Evolutionary conservation across 53 echinoderm and acorn worm genomes (phyloP).

Genomic region (Henricia sp.): DNA sequence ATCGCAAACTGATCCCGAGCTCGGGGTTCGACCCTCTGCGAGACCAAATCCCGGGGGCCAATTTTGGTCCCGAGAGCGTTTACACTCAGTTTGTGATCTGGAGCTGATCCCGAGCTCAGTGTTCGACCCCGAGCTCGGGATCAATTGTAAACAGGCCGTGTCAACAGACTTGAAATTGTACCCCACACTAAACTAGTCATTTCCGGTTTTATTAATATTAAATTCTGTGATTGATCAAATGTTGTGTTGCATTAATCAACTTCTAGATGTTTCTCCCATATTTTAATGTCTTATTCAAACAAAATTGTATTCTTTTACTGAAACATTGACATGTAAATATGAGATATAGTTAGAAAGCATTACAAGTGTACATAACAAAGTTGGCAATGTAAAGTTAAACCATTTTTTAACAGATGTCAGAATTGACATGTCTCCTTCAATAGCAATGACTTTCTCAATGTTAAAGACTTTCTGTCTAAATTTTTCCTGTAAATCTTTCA

Average conservation of each 20-base stretch:
- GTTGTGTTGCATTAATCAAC: slow-evolving; percentile 31
- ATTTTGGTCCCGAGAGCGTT: no score
- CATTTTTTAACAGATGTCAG: slow-evolving; percentile 15
- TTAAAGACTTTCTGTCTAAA: neutral
- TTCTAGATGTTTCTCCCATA: neutral
- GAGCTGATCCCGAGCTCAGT: no score
- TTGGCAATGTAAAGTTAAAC: slow-evolving; percentile 38
- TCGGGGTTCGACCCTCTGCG: no score
- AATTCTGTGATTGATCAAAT: slow-evolving; percentile 1
- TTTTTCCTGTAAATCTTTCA: slow-evolving; percentile 45
- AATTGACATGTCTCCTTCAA: slow-evolving; percentile 21
- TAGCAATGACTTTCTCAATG: slow-evolving; percentile 1
- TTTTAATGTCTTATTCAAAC: slow-evolving; percentile 6
- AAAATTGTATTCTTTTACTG: slow-evolving; percentile 16
- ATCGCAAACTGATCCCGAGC: no score
- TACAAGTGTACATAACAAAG: slow-evolving; percentile 37
- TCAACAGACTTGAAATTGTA: neutral
- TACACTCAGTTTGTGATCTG: no score
- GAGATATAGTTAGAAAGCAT: slow-evolving; percentile 26
- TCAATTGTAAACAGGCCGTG: no score
- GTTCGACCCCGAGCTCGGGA: no score
- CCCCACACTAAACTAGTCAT: neutral
- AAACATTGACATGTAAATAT: slow-evolving; percentile 30
- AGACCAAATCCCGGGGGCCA: no score
- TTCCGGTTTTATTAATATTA: slow-evolving; percentile 9